Conservation (phyloP, 2,113 vertebrate species). For the Butorides virescens region DNA sequence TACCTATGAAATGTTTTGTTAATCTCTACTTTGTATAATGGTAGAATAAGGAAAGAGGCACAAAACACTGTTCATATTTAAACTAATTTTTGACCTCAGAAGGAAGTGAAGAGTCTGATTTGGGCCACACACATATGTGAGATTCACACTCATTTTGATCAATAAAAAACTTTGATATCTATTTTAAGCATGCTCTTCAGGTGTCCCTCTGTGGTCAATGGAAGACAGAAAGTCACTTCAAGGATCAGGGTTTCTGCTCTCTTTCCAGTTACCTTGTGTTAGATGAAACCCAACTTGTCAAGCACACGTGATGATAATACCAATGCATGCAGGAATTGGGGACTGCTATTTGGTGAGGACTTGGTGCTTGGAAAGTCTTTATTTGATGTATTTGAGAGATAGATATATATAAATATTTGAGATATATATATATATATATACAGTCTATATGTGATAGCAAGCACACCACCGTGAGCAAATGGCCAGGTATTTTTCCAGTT, state of each 20-base stretch:
- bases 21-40: background rate
- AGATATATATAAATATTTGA: too few relatives aligned
- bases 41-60: background rate
- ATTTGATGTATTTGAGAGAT: background rate
- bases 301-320: fast-evolving
- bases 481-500: background rate
- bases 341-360: background rate
- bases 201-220: background rate
- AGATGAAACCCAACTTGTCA: background rate
- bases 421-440: too few relatives aligned
- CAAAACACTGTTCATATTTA: background rate
- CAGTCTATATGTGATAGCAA: background rate
- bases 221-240: background rate
- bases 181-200: background rate
- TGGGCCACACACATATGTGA: background rate
- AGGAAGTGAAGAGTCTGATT: background rate
- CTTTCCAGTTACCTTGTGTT: background rate
- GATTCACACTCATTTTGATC: background rate
- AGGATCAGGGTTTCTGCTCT: background rate
- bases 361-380: background rate
- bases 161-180: background rate
- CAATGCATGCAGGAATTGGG: background rate
- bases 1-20: constrained; percentile 6
- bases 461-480: background rate
- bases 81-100: background rate